Percentiles rank a stretch among this genome's conserved stretches.
These are phyloP conservation scores for Dasyurus viverrinus DNA, from an alignment of 2,113 vertebrate genomes.

Conservation along the genomic window DNA sequence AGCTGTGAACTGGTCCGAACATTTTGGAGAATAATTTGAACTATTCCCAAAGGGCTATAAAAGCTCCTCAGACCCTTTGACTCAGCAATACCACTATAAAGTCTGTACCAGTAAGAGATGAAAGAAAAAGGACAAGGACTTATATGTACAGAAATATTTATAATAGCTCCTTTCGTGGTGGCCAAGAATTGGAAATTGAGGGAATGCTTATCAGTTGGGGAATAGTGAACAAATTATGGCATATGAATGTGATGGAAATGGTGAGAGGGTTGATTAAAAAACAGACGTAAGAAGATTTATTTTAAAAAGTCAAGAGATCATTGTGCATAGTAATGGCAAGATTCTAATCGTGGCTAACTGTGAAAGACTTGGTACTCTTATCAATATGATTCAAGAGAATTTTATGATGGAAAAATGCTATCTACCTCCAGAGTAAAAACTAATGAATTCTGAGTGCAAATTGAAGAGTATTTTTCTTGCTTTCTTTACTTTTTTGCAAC, in stretches of 20 bases:
- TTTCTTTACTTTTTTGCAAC: neutral
- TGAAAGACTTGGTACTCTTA: neutral
- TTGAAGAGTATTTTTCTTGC: neutral
- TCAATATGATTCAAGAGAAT: neutral
- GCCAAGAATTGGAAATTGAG: neutral
- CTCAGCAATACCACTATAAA: neutral
- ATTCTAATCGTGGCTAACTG: neutral
- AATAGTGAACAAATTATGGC: neutral
- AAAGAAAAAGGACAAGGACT: neutral
- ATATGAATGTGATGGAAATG: neutral
- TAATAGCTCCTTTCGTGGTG: neutral
- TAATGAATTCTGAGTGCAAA: neutral
- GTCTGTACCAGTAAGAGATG: neutral
- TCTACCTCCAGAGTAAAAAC: neutral
- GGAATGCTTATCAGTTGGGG: neutral
- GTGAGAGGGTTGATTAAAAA: neutral
- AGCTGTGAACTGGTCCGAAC: neutral
- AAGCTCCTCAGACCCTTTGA: neutral
- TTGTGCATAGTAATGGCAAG: neutral
- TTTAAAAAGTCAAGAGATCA: neutral
- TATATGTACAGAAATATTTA: neutral
- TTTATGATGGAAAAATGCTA: neutral
- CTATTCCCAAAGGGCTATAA: neutral
- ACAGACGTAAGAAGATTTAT: neutral
- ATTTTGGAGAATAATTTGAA: neutral